Conservation (phyloP, 2,113 vertebrate genomes). For the Cynopterus brachyotis region DNA sequence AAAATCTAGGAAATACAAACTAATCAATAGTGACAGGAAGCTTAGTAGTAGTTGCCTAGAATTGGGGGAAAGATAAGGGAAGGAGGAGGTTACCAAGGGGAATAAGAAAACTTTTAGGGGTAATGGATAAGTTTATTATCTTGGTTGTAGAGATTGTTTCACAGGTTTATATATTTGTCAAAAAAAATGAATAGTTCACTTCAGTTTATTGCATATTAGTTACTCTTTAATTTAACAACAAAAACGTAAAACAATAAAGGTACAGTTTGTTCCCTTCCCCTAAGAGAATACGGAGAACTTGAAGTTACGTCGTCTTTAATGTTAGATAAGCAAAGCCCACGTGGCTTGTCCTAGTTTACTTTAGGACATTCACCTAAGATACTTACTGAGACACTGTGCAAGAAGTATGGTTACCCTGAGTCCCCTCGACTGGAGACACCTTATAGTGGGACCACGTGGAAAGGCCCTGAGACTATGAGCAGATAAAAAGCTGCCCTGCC, state of each 20-base stretch:
- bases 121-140: background rate
- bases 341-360: background rate
- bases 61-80: background rate
- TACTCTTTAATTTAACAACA: background rate
- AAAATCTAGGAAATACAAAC: constrained; percentile 11
- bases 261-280: background rate
- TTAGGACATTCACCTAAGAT: background rate
- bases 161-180: background rate
- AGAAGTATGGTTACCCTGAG: background rate
- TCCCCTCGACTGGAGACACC: background rate
- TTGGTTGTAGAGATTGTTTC: background rate
- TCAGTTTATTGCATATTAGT: background rate
- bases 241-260: background rate
- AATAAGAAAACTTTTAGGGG: background rate
- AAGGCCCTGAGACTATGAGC: background rate
- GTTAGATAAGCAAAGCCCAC: background rate
- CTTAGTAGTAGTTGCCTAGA: background rate
- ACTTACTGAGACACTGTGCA: background rate
- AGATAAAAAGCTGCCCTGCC: background rate
- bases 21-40: background rate
- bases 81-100: background rate
- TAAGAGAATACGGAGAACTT: background rate
- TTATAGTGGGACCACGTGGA: background rate
- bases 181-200: background rate
- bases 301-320: background rate